These are phyloP conservation scores for Theocolax elegans DNA, from an alignment of 1,140 invertebrate genomes.

Conservation along the genomic window DNA sequence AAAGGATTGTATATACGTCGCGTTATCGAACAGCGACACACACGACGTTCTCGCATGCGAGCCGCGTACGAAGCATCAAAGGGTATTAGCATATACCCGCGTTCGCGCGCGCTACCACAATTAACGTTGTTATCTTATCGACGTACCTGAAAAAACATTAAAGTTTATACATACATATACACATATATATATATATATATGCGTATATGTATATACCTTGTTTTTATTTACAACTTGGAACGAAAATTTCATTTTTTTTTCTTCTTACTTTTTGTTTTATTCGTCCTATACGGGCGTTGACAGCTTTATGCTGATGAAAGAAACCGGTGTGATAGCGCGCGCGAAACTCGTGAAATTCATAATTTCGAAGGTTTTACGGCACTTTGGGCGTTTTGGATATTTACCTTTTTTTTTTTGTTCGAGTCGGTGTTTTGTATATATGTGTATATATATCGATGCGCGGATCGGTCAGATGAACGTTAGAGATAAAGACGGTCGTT, in stretches of 20 bases:
- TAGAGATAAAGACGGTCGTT: slow-evolving; percentile 18
- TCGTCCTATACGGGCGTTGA: not conserved
- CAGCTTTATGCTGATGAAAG: slow-evolving; percentile 43
- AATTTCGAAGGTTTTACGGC: slow-evolving; percentile 29
- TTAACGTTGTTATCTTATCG: slow-evolving; percentile 70
- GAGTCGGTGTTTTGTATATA: too few species aligned
- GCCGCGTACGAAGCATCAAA: slow-evolving; percentile 58
- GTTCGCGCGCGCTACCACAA: too few species aligned
- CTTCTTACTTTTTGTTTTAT: not conserved
- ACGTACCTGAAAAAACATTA: slow-evolving; percentile 58
- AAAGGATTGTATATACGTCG: slow-evolving; percentile 61
- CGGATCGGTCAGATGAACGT: slow-evolving; percentile 12
- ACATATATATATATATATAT: not conserved
- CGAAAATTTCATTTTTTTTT: not conserved
- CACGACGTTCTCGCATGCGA: slow-evolving; percentile 57
- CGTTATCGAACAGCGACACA: slow-evolving; percentile 66
- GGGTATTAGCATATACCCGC: slow-evolving; percentile 66
- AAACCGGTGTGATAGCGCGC: slow-evolving; percentile 30
- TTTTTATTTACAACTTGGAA: not conserved
- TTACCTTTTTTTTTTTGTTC: not conserved
- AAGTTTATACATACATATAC: slow-evolving; percentile 59
- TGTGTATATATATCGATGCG: not conserved
- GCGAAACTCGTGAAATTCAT: slow-evolving; percentile 20
- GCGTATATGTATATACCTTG: not conserved
- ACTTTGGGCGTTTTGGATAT: not conserved